Evolutionary conservation across 2,113 vertebrate genomes (phyloP).

Genomic region (Cyphomyrus discorhynchus): DNA sequence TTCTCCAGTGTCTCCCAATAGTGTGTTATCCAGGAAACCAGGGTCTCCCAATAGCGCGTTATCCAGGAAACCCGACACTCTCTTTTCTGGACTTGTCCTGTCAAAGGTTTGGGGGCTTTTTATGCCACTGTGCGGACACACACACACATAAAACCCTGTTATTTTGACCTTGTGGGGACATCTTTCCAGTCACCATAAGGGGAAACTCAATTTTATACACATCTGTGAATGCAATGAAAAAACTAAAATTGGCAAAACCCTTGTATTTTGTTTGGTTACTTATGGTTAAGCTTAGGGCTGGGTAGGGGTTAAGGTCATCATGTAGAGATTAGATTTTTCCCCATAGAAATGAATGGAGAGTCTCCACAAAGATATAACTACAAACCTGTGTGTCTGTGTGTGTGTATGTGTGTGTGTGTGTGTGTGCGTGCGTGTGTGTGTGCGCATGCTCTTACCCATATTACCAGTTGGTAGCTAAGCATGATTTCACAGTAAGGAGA

Average conservation of each 20-base stretch:
- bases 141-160: background rate
- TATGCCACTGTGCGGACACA: background rate
- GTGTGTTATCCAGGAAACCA: constrained; percentile 56
- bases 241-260: background rate
- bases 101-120: constrained; percentile 23
- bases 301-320: background rate
- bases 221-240: background rate
- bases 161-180: background rate
- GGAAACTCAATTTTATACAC: background rate
- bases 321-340: background rate
- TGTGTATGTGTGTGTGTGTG: background rate
- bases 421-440: background rate
- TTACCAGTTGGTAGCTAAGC: background rate
- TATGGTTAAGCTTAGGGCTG: background rate
- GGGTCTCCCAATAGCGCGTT: too few species aligned
- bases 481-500: background rate
- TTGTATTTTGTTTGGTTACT: background rate
- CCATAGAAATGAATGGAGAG: background rate
- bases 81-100: constrained; percentile 45
- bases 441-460: background rate
- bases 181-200: background rate
- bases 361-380: background rate
- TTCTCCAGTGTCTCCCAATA: constrained; percentile 56
- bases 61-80: constrained; percentile 55
- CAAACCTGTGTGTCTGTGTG: background rate